Evolutionary conservation across 2,113 vertebrate genomes (phyloP).

Genomic region (Tylochromis polylepis): DNA sequence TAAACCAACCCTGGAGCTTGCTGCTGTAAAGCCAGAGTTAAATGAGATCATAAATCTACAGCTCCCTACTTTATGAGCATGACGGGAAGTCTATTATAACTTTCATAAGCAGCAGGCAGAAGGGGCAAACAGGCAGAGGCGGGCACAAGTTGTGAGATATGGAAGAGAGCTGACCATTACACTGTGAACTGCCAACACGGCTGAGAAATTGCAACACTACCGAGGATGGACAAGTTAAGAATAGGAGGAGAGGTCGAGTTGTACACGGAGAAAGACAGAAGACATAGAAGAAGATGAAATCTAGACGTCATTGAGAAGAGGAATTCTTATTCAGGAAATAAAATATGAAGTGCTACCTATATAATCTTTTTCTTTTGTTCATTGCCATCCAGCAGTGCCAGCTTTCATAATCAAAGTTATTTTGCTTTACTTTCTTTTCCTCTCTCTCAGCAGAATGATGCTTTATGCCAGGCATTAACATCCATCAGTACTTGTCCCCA

Average conservation of each 20-base stretch:
- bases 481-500: constrained; percentile 5
- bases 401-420: not conserved
- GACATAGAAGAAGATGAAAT: not conserved
- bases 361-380: not conserved
- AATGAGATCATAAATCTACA: constrained; percentile 75
- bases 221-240: not conserved
- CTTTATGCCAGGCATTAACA: constrained; percentile 12
- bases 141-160: not conserved
- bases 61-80: constrained; percentile 64
- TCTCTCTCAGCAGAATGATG: constrained; percentile 4
- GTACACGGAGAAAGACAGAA: not conserved
- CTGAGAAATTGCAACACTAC: not conserved
- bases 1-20: constrained; percentile 49
- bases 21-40: constrained; percentile 57
- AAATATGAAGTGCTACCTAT: not conserved
- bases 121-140: constrained; percentile 11
- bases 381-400: not conserved
- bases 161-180: constrained; percentile 3
- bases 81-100: constrained; percentile 74
- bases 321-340: not conserved
- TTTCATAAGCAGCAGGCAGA: constrained; percentile 60
- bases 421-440: not conserved
- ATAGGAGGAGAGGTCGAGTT: not conserved
- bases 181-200: not conserved
- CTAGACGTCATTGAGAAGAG: not conserved